Conservation (phyloP, 2,113 vertebrate genomes). For the Ursus arctos region DNA sequence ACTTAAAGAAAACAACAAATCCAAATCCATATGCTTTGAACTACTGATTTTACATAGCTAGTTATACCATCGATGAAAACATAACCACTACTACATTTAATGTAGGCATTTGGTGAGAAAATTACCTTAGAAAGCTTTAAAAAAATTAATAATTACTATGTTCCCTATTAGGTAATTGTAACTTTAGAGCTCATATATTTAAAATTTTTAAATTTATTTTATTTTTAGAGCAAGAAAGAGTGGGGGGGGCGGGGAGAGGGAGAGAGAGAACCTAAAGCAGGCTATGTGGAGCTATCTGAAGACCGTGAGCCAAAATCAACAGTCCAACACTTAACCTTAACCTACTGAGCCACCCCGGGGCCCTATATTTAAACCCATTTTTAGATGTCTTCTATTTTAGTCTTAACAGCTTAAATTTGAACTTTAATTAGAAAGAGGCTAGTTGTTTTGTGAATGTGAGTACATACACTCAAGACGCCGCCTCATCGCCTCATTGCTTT, state of each 20-base stretch:
- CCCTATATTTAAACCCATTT: neutral
- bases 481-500: neutral
- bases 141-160: neutral
- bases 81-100: neutral
- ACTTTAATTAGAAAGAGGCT: slow-evolving; percentile 23
- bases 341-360: neutral
- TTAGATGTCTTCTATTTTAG: neutral
- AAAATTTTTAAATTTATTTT: neutral
- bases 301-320: neutral
- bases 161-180: slow-evolving; percentile 4
- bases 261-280: neutral
- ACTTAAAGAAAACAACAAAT: slow-evolving; percentile 49
- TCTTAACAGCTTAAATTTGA: neutral
- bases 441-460: neutral
- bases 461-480: neutral
- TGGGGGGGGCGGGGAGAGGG: neutral
- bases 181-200: slow-evolving; percentile 8
- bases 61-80: neutral
- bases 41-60: neutral
- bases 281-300: neutral
- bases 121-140: neutral
- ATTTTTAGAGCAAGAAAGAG: neutral
- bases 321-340: neutral
- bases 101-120: neutral
- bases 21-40: slow-evolving; percentile 29